These are phyloP conservation scores for Hanleya hanleyi DNA, from an alignment of 2,888 invertebrate species.

Conservation along the genomic window DNA sequence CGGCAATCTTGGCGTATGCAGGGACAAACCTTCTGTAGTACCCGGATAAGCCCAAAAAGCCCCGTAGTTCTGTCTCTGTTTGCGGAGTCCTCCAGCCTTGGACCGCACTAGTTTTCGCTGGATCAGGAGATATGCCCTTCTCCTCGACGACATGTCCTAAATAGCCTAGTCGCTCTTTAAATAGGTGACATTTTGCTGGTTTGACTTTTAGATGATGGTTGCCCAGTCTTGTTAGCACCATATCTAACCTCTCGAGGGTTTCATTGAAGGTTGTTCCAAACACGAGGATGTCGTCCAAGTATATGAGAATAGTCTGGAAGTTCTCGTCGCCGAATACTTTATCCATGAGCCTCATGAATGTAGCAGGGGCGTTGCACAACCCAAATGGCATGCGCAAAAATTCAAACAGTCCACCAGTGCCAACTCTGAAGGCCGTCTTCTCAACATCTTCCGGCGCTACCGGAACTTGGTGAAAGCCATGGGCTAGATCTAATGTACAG, in stretches of 20 bases:
- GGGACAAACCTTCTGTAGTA: not conserved
- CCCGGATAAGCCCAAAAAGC: not conserved
- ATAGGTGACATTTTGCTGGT: not conserved
- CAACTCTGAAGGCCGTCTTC: constrained; percentile 42
- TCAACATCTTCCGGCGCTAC: constrained; percentile 34
- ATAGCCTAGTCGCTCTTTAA: not conserved
- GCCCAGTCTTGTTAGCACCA: constrained; percentile 13
- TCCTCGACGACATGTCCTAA: constrained; percentile 13
- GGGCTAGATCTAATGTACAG: constrained; percentile 29
- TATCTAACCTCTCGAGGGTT: too few species aligned
- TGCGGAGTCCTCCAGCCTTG: not conserved
- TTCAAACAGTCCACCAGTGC: constrained; percentile 30
- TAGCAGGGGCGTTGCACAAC: constrained; percentile 38
- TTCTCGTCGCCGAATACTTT: constrained; percentile 35
- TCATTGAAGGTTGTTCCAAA: too few species aligned
- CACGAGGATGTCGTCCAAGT: constrained; percentile 46
- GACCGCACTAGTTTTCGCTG: not conserved
- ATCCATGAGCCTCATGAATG: constrained; percentile 42
- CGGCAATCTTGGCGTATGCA: not conserved
- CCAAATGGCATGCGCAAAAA: constrained; percentile 40
- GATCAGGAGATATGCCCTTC: not conserved
- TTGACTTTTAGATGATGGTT: not conserved
- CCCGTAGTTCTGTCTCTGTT: constrained; percentile 6
- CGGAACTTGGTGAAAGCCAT: constrained; percentile 43
- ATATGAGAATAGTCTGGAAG: constrained; percentile 37